These are phyloP conservation scores for Brachyptera putata DNA, from an alignment of 2,888 invertebrate genomes.

Conservation along the genomic window DNA sequence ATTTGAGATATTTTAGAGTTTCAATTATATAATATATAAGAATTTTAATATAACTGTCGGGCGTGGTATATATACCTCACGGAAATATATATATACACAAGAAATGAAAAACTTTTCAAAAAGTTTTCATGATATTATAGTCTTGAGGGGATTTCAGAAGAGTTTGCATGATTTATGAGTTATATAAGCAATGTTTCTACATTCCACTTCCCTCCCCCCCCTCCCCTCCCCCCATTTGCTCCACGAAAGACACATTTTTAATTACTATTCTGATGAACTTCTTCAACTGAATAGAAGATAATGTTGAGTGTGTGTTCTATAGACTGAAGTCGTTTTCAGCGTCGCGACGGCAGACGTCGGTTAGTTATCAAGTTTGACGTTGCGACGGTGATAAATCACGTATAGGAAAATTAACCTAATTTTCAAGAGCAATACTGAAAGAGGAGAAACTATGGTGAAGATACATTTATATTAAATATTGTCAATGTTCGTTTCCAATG, in stretches of 20 bases:
- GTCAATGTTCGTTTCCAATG: neutral
- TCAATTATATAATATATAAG: no score
- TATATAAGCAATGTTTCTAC: neutral
- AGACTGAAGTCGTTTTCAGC: no score
- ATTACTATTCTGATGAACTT: conserved; percentile 6
- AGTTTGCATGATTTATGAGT: conserved; percentile 1
- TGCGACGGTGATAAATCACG: no score
- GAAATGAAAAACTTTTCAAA: conserved; percentile 14
- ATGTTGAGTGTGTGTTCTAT: no score
- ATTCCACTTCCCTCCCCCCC: no score
- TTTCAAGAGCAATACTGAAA: neutral
- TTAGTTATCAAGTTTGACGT: no score
- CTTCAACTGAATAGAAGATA: no score
- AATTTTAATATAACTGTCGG: no score
- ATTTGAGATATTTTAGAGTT: no score
- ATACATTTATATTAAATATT: neutral
- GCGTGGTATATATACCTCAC: no score
- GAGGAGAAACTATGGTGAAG: neutral
- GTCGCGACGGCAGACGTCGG: no score
- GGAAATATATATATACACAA: neutral
- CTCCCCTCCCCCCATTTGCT: neutral
- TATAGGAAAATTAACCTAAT: neutral
- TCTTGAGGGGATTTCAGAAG: neutral
- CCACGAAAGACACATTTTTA: conserved; percentile 8
- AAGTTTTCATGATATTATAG: conserved; percentile 10